Base-by-base conservation (phyloP, 2,113 vertebrate species). In the Lamprotornis superbus region DNA sequence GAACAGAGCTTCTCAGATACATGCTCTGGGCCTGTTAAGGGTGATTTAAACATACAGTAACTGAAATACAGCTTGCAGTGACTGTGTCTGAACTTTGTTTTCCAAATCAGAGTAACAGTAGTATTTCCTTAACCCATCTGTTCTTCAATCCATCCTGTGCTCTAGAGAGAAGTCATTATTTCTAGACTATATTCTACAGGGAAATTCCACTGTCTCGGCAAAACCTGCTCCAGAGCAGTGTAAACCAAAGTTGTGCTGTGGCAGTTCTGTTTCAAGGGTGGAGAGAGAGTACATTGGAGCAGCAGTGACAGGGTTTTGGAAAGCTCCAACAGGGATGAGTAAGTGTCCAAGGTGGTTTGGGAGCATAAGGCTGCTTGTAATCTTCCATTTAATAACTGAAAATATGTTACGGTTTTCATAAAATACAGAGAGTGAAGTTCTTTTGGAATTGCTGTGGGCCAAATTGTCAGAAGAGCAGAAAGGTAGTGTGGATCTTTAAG, bases 341-440 rank as follows among this genome's bases (percentile, higher is more conserved):
- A 52, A 50, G 55, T 80, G 63, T 85, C 63, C 49, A 69, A 30
- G 42, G 63, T 60, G 24, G 15, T 85, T 93, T 79, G 61, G 77
- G 47, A 94, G 52, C 40, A 24, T 31, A 19, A 79, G 12, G n/a
- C 18, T 5, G 13, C 68, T 59, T 69, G 49, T 83, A 47, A 55
- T 93, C 89, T 95, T 93, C 82, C 68, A 47, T 85, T 83, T 57
- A 63, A 83, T 86, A 31, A 74, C 30, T 83, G 59, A 59, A 93
- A 91, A 18, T 25, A 42, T 75, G 87, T 42, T 46, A 31, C 25
- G 33, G 33, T 87, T 81, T 89, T 90, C 10, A 11, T 95, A 73
- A 92, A 87, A 82, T 31, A 53, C 47, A 59, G 46, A 60, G 37
- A 55, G 15, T 28, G 11, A 9, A 39, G 4, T 93, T 94, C n/a